phyloP scores from a whole-genome alignment of 1,140 invertebrate genomes.

The Caenorhabditis briggsae region DNA sequence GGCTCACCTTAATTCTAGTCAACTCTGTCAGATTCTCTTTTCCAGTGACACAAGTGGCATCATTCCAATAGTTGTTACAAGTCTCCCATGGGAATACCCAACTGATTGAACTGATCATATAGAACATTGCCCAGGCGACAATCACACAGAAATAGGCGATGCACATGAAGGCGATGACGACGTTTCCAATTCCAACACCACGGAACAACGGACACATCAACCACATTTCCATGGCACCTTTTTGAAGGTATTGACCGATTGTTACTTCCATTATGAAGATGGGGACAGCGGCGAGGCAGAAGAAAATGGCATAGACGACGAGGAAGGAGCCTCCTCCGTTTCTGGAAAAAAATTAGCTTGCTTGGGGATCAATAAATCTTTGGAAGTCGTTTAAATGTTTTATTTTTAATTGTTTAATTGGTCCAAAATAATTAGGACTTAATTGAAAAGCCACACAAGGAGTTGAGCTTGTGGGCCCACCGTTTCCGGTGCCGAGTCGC shows the following conservation, averaged over 20 bases:
- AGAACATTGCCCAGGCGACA: slow-evolving; percentile 92
- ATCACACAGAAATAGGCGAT: slow-evolving; percentile 93
- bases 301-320: slow-evolving; percentile 76
- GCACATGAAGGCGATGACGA: slow-evolving; percentile 78
- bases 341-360: background rate
- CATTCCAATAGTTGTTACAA: slow-evolving; percentile 87
- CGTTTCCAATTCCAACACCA: slow-evolving; percentile 77
- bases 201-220: slow-evolving; percentile 84
- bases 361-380: too few species aligned
- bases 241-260: slow-evolving; percentile 85
- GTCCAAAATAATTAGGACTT: background rate
- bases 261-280: slow-evolving; percentile 85
- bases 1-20: slow-evolving; percentile 61
- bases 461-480: too few species aligned
- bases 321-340: slow-evolving; percentile 74
- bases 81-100: slow-evolving; percentile 88
- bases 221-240: slow-evolving; percentile 86
- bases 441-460: too few species aligned
- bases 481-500: too few species aligned
- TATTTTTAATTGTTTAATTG: too few species aligned
- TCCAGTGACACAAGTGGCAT: slow-evolving; percentile 69
- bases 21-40: slow-evolving; percentile 69
- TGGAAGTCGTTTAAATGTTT: too few species aligned
- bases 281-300: slow-evolving; percentile 82
- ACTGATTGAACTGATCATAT: slow-evolving; percentile 90